Percentiles rank a stretch among this genome's conserved stretches.
Conservation (phyloP, 2,888 invertebrate genomes). For the Cheilosia vulpina region DNA sequence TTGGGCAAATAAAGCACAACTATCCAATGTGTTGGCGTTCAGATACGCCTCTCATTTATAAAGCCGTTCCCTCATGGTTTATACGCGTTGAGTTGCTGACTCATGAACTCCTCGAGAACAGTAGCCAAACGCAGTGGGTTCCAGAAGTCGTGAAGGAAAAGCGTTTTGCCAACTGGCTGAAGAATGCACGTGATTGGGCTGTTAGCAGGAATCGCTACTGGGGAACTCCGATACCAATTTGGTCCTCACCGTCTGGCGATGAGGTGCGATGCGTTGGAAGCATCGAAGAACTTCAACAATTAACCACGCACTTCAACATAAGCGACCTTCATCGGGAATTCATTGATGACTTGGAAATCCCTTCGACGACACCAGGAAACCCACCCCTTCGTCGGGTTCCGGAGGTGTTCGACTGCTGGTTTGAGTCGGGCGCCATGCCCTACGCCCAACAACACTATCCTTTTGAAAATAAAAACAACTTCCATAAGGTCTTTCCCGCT, state of each 20-base stretch:
- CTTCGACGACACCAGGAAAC: slow-evolving; percentile 91
- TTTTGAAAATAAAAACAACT: slow-evolving; percentile 93
- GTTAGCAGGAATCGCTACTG: slow-evolving; percentile 97
- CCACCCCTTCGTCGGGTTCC: slow-evolving; percentile 92
- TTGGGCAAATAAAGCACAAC: slow-evolving; percentile 89
- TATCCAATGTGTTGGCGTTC: slow-evolving; percentile 99
- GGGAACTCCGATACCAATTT: slow-evolving; percentile 98
- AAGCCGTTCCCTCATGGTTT: slow-evolving; percentile 98
- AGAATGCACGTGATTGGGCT: slow-evolving; percentile 98
- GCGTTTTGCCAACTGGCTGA: slow-evolving; percentile 98
- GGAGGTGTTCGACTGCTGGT: slow-evolving; percentile 99
- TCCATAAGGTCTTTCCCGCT: slow-evolving; percentile 91
- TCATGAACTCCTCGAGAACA: slow-evolving; percentile 89
- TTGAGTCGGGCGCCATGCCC: slow-evolving; percentile 97
- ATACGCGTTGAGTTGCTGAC: slow-evolving; percentile 94
- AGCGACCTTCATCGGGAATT: slow-evolving; percentile 96
- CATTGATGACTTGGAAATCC: slow-evolving; percentile 95
- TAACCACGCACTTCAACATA: slow-evolving; percentile 90
- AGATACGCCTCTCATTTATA: slow-evolving; percentile 97
- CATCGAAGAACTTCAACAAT: slow-evolving; percentile 91
- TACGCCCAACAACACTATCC: slow-evolving; percentile 98
- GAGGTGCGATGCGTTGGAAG: slow-evolving; percentile 96
- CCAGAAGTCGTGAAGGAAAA: slow-evolving; percentile 95
- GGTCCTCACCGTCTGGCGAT: slow-evolving; percentile 94
- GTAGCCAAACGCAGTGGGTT: slow-evolving; percentile 96